Base-by-base conservation (phyloP, 1,140 invertebrate genomes). In the Nymphalis io region DNA sequence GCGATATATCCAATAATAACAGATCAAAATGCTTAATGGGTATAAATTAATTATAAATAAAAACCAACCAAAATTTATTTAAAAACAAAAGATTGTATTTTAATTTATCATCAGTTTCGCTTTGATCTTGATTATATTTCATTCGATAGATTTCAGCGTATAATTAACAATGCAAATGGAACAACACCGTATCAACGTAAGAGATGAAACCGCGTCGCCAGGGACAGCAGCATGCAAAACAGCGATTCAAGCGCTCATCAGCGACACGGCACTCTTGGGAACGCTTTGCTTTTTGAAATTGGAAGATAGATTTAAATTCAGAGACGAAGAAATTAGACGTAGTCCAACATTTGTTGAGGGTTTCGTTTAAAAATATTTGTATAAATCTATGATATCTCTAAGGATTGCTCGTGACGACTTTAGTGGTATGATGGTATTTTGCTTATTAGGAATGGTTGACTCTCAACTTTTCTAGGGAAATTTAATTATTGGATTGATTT, bases 211-310 rank as follows among this genome's bases (percentile, higher is more conserved):
- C 51, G 42, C 61, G 76, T 60, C 71, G 61, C 69, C 16, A 51
- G 73, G 72, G 73, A 74, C 39, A 48, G 61, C 18, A 58, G 60
- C 72, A 74, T 72, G 76, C 69, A 73, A 72, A 80, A 73, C 60
- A 70, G 70, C 68, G 76, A 58, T 72, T 78, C 65, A 66, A 75
- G 63, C 70, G 62, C 72, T 76, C 75, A 76, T 79, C 78, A 75
- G 73, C 66, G 55, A 68, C 68, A 78, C 65, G 66, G 73, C 67
- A 16, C 78, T 65, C 76, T 10, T 18, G 78, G 78, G 78, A 76
- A 51, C 57, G 69, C 69, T 75, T 73, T 27, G 70, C 78, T 81
- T 62, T 63, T 72, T 67, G 70, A 80, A 83, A 82, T 75, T 80
- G 76, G 77, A 72, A 81, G 72, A 71, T 72, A 76, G 70, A 76